Percentiles rank a stretch among this genome's conserved stretches.
These are phyloP conservation scores for Eurytoma adleriae DNA, from an alignment of 2,888 invertebrate species.

Conservation along the genomic window DNA sequence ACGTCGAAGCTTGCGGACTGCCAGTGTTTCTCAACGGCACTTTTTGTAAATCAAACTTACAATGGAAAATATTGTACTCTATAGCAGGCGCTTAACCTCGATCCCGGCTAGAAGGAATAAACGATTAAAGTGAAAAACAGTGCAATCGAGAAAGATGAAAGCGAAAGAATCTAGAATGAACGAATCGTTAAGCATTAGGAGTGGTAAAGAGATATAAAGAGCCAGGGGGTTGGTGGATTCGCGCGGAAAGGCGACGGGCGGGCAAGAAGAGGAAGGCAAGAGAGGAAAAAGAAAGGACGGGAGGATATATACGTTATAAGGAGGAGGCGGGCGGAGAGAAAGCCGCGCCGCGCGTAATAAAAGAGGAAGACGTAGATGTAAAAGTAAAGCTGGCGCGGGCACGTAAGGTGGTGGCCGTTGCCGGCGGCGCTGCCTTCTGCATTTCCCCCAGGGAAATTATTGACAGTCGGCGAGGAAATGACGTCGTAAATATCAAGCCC, in stretches of 20 bases:
- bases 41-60: too few species aligned
- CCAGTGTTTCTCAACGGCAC: too few species aligned
- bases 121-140: slow-evolving; percentile 46
- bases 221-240: slow-evolving; percentile 20
- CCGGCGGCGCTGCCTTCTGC: slow-evolving; percentile 63
- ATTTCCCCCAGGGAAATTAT: slow-evolving; percentile 74
- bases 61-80: background rate
- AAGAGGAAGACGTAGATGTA: slow-evolving; percentile 57
- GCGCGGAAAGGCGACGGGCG: slow-evolving; percentile 44
- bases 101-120: slow-evolving; percentile 16
- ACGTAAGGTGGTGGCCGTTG: slow-evolving; percentile 56
- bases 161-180: slow-evolving; percentile 41
- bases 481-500: slow-evolving; percentile 74
- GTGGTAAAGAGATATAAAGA: slow-evolving; percentile 58
- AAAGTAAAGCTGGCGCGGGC: slow-evolving; percentile 61
- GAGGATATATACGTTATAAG: slow-evolving; percentile 49
- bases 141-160: slow-evolving; percentile 40
- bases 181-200: slow-evolving; percentile 51
- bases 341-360: slow-evolving; percentile 49
- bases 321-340: slow-evolving; percentile 33
- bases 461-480: slow-evolving; percentile 75
- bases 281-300: slow-evolving; percentile 33
- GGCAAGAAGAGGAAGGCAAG: slow-evolving; percentile 59
- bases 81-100: slow-evolving; percentile 8
- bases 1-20: too few species aligned